A percentile compares a stretch with the other conserved stretches of the same genome.
Evolutionary conservation across 53 echinoderm and acorn worm species (phyloP).

Genomic region (Echinarachnius parma): DNA sequence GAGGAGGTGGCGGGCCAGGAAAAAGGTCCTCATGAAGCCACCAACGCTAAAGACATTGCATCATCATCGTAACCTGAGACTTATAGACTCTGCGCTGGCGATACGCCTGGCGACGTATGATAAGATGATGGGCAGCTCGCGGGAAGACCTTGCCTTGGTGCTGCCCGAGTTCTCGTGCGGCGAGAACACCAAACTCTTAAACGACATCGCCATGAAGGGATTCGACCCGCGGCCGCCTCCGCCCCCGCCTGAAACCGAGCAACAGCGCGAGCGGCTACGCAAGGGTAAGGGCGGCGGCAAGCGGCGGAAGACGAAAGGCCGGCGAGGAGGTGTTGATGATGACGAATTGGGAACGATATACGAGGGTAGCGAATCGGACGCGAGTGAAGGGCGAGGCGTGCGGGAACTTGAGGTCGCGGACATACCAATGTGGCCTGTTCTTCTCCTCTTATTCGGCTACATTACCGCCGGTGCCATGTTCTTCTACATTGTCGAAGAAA

Average conservation of each 20-base stretch:
- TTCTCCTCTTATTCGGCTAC: slow-evolving; percentile 89
- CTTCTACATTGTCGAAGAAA: slow-evolving; percentile 63
- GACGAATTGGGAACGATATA: slow-evolving; percentile 35
- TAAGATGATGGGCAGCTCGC: slow-evolving; percentile 87
- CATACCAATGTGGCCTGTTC: slow-evolving; percentile 91
- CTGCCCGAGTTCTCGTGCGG: slow-evolving; percentile 72
- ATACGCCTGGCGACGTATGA: slow-evolving; percentile 87
- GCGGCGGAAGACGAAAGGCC: slow-evolving; percentile 38
- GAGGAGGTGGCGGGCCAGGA: slow-evolving; percentile 40
- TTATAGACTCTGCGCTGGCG: slow-evolving; percentile 74
- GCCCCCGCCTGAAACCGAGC: slow-evolving; percentile 2
- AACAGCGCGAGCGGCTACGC: not conserved
- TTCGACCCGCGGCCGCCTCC: slow-evolving; percentile 55
- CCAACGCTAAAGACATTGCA: slow-evolving; percentile 78
- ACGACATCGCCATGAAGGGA: slow-evolving; percentile 58
- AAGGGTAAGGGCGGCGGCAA: slow-evolving; percentile 29
- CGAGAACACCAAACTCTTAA: slow-evolving; percentile 44
- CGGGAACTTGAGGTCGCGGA: slow-evolving; percentile 70
- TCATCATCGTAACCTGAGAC: slow-evolving; percentile 64
- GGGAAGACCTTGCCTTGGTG: slow-evolving; percentile 76
- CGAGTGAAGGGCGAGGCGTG: slow-evolving; percentile 56
- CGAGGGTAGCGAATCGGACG: slow-evolving; percentile 63
- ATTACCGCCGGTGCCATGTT: slow-evolving; percentile 85
- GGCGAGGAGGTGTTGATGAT: not conserved
- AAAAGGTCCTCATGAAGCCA: slow-evolving; percentile 71